Conservation (phyloP, 2,888 invertebrate species). For the Anagyrus pseudococci region DNA sequence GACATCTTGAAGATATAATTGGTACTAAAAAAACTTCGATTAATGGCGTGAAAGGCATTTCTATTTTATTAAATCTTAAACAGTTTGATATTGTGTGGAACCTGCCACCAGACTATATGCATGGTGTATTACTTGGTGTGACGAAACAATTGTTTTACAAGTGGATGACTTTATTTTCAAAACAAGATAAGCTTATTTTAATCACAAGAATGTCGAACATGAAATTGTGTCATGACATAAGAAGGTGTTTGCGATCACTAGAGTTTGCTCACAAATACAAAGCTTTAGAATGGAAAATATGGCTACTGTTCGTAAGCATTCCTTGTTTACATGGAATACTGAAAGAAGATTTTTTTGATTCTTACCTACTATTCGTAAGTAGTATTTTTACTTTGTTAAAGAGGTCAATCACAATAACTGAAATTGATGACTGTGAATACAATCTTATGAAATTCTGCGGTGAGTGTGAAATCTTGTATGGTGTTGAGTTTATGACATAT, state of each 20-base stretch:
- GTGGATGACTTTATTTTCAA: background rate
- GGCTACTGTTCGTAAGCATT: background rate
- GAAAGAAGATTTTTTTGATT: background rate
- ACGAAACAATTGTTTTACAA: background rate
- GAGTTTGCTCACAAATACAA: background rate
- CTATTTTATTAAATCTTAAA: background rate
- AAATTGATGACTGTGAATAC: too few species aligned
- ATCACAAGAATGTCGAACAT: background rate
- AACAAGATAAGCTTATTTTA: background rate
- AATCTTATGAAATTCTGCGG: background rate
- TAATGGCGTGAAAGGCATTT: background rate
- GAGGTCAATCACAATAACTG: too few species aligned
- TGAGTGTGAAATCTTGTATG: slow-evolving; percentile 21
- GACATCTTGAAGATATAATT: background rate
- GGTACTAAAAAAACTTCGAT: background rate
- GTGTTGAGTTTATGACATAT: slow-evolving; percentile 22
- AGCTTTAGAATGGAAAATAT: background rate
- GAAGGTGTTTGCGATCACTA: background rate
- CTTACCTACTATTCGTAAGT: background rate
- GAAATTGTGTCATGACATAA: background rate
- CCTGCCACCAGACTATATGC: background rate
- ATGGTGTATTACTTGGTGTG: background rate
- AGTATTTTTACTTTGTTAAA: background rate
- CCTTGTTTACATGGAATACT: background rate
- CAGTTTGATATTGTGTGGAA: background rate